Conservation (phyloP, 2,797 vertebrate genomes). For the Discoglossus pictus region DNA sequence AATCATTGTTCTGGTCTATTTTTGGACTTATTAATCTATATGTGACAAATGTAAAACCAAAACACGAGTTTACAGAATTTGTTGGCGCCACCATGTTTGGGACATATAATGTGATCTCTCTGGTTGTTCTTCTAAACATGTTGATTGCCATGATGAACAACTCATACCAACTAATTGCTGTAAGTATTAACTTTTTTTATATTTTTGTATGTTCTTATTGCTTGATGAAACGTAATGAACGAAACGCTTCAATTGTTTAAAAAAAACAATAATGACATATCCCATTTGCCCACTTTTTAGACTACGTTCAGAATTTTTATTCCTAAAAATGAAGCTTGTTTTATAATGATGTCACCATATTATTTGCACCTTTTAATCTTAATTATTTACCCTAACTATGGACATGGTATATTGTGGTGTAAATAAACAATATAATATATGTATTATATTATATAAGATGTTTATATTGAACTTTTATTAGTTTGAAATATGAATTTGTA, state of each 20-base stretch:
- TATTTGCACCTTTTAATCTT: too few species aligned
- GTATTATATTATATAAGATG: background rate
- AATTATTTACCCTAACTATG: too few species aligned
- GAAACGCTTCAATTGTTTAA: too few species aligned
- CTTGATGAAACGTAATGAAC: too few species aligned
- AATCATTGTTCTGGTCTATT: constrained; percentile 97
- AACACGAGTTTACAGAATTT: constrained; percentile 92
- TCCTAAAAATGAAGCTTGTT: too few species aligned
- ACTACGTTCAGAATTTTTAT: too few species aligned
- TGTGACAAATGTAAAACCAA: constrained; percentile 87
- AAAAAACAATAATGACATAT: too few species aligned
- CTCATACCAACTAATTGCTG: constrained; percentile 97
- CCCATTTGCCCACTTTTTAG: too few species aligned
- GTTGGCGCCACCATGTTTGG: constrained; percentile 97
- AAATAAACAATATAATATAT: background rate
- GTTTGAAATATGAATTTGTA: background rate
- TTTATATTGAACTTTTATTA: background rate
- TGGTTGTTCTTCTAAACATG: constrained; percentile 98
- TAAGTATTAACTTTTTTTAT: constrained; percentile 69
- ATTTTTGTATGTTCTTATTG: too few species aligned
- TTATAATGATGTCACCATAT: too few species aligned
- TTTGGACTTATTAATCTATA: constrained; percentile 96
- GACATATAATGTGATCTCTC: constrained; percentile 94
- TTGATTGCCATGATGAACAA: constrained; percentile 99
- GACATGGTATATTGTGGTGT: too few species aligned